Base-by-base conservation (phyloP, 2,888 invertebrate species). In the Chironomus riparius region DNA sequence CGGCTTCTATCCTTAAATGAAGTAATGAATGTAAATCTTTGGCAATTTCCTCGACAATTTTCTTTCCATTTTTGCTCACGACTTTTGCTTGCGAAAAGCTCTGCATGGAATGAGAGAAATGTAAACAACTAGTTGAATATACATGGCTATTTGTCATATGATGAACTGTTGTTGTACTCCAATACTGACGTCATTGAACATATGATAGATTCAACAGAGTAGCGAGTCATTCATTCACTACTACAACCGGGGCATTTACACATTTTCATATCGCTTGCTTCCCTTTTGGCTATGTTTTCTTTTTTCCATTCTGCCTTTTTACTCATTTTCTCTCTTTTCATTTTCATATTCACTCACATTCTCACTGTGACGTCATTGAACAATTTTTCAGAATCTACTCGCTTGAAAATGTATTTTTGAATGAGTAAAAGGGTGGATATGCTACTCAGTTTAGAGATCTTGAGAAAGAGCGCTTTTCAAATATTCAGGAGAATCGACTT, bases 11-110 rank as follows among this genome's bases (percentile, higher is more conserved):
- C 80, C 85, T 84, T 78, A 83, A 81, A 47, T 83, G 82, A 79
- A 85, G 82, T 82, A 86, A 85, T 38, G 80, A 82, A 79, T 85
- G 83, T 48, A 87, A 83, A 72, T 85, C 84, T 47, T 82, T 80
- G n/a, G 83, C 82, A 80, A 86, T 84, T 68, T 86, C 84, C 77
- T 82, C 80, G 22, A 86, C 83, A 79, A 86, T 80, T 72, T 82
- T 81, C 22, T 80, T 78, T 5, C 86, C 83, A 78, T 86, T 85
- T 74, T 83, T 80, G 77, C 81, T 80, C 72, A 80, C 80, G 5
- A 85, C 82, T 72, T 79, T 79, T 10, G 83, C 82, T 47, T 81
- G 80, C 76, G 80, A 80, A 76, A 81, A 83, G 78, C 81, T 81
- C 83, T 83, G 79, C 18, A 79, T 77, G 68, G 5, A 24, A 48